Base-by-base conservation (phyloP, 2,113 vertebrate genomes). In the Mixornis gularis region DNA sequence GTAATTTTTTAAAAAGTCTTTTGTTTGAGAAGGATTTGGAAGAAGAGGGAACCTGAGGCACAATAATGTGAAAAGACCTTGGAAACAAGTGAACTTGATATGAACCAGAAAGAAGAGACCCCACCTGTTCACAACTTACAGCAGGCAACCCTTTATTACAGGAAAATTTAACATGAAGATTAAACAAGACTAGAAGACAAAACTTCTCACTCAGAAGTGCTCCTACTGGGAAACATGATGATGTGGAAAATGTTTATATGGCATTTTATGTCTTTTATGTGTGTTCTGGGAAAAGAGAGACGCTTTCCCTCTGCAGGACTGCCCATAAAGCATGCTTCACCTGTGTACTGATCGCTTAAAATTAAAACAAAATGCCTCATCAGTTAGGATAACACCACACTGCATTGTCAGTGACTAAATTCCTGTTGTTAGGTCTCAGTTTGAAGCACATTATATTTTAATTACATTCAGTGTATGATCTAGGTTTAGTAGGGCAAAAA, bases 391-490 rank as follows among this genome's bases (percentile, higher is more conserved):
- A 86, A 60, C 68, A 62, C 40, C 46, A 64, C 43, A 32, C 58
- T 10, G 32, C 53, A 76, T 46, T 87, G 77, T 78, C 64, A 77
- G 64, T 69, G 66, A 76, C 86, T 82, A 71, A 89, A 93, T 77
- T 94, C 89, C 81, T 84, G 78, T 94, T 95, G 87, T 74, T 91
- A 88, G 46, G 36, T 64, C 90, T 96, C 87, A 90, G 90, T 95
- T 94, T 94, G 92, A 96, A 89, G 89, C 82, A 78, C 77, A 89
- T 92, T 95, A 83, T 90, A 66, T 90, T 93, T 87, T 96, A 95
- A 96, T 94, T 95, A 41, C 64, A 72, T 93, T 87, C 77, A 65
- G 25, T n/a, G 29, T 81, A 82, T 56, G 76, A 92, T 87, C 43
- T 68, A 90, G 73, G 51, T 84, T 96, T 89, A 84, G 77, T 71